phyloP scores from a whole-genome alignment of 2,113 vertebrate species.

The Aleadryas rufinucha region DNA sequence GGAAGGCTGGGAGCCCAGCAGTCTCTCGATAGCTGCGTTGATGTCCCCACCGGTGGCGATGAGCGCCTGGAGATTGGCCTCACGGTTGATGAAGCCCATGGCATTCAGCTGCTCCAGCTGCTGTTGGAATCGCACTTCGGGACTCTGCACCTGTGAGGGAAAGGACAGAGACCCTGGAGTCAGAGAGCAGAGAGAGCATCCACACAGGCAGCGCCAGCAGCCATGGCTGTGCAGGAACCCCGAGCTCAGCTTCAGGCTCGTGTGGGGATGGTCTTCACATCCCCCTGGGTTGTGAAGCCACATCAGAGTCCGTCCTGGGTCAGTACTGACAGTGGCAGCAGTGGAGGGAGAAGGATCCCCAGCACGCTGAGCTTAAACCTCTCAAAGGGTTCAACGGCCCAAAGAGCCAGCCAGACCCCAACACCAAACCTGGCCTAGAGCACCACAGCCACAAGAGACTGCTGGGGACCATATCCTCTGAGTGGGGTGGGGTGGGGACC shows the following conservation, averaged over 20 bases:
- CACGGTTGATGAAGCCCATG: conserved; percentile 83
- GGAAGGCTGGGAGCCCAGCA: conserved; percentile 82
- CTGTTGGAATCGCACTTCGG: conserved; percentile 94
- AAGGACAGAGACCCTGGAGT: background rate
- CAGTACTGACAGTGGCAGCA: accelerated
- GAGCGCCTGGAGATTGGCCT: conserved; percentile 82
- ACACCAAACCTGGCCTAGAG: background rate
- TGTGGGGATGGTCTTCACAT: background rate
- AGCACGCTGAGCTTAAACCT: background rate
- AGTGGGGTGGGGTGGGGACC: accelerated
- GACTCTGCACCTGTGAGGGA: conserved; percentile 82
- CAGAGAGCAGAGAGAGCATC: background rate
- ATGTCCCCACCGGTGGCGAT: conserved; percentile 82
- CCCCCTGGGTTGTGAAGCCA: background rate
- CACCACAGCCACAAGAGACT: background rate
- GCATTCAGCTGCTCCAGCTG: conserved; percentile 87
- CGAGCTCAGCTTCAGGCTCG: accelerated
- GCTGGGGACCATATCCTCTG: background rate
- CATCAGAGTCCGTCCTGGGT: background rate
- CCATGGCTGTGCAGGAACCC: accelerated
- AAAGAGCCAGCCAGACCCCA: background rate
- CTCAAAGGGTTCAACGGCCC: background rate
- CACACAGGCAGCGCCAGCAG: accelerated
- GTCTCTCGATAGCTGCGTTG: conserved; percentile 83
- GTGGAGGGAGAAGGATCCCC: background rate